Evolutionary conservation across 2,797 vertebrate species (phyloP), one percentile per base, ranked within the genome.

Genomic region (Orientallactaga sibirica): DNA sequence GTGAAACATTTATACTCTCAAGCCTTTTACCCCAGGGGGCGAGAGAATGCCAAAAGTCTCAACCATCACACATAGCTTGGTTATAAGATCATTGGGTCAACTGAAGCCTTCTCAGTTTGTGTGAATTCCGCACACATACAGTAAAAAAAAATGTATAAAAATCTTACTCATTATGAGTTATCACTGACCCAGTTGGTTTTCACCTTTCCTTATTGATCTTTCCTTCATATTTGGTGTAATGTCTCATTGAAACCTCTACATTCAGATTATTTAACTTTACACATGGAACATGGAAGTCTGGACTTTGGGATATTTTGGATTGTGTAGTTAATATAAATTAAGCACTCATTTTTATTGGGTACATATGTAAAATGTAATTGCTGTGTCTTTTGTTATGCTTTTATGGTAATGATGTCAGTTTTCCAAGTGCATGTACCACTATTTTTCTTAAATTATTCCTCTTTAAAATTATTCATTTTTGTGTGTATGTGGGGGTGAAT

Each of bases 1-100:
- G 90, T 76, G 66, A 93, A 94, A 91, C 29, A 82, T 78, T 94
- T 80, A 82, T 82, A 78, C 52, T 84, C 43, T 91, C 80, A 92
- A 86, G 11, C 66, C 14, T 79, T 92, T 90, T 91, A 89, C 14
- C 33, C 37, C n/a, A 64, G 71, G 27, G 48, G 86, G 84, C 43
- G 89, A 93, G 80, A 92, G n/a, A 94, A 87, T 75, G n/a, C 11
- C 52, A 61, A 88, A 80, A 89, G 67, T 75, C 18, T 96, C 64
- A 94, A 41, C 70, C 27, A 94, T 70, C 24, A 66, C 5, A 71
- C 52, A 67, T 52, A 85, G 14, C 55, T 83, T 93, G 62, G 73
- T 77, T 85, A 79, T 61, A 88, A 86, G n/a, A 92, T 88, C 64
- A 74, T 3, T 43, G 25, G 1, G 15, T 86, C 82, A 33, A 86